These are phyloP conservation scores for Sternotherus odoratus DNA, from an alignment of 2,797 vertebrate species.

Conservation along the genomic window DNA sequence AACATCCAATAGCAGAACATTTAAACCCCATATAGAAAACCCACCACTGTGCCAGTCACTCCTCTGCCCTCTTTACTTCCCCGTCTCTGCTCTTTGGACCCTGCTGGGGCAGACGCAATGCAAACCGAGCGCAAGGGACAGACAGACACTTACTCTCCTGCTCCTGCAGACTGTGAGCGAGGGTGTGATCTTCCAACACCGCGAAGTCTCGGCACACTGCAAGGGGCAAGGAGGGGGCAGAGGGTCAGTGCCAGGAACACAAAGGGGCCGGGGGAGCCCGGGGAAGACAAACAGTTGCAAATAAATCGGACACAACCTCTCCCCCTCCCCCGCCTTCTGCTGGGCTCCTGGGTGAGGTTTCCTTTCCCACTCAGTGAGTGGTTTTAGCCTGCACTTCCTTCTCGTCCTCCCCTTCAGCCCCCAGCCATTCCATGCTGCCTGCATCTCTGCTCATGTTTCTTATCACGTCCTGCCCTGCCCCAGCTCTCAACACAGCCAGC, in stretches of 20 bases:
- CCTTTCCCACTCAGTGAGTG: neutral
- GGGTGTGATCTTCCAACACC: constrained; percentile 94
- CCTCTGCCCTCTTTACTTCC: neutral
- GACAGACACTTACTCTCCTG: constrained; percentile 93
- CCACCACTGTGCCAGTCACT: neutral
- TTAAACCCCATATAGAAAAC: neutral
- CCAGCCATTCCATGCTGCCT: neutral
- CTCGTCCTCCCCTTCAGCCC: neutral
- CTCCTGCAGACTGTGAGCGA: constrained; percentile 97
- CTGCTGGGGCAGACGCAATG: neutral
- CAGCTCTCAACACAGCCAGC: neutral
- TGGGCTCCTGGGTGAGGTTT: neutral
- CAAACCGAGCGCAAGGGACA: neutral
- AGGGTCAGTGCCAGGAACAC: neutral
- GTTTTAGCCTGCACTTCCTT: neutral
- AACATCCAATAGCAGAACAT: neutral
- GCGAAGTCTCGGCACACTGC: constrained; percentile 95
- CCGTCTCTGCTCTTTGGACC: neutral
- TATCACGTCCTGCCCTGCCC: neutral
- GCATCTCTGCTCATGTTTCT: neutral
- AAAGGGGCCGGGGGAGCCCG: neutral
- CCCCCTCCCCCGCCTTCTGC: neutral
- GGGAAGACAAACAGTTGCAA: fast-evolving
- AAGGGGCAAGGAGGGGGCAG: neutral
- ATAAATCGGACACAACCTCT: neutral